A percentile compares a stretch with the other conserved stretches of the same genome.
Evolutionary conservation across 2,113 vertebrate species (phyloP).

Genomic region (Zeus faber): DNA sequence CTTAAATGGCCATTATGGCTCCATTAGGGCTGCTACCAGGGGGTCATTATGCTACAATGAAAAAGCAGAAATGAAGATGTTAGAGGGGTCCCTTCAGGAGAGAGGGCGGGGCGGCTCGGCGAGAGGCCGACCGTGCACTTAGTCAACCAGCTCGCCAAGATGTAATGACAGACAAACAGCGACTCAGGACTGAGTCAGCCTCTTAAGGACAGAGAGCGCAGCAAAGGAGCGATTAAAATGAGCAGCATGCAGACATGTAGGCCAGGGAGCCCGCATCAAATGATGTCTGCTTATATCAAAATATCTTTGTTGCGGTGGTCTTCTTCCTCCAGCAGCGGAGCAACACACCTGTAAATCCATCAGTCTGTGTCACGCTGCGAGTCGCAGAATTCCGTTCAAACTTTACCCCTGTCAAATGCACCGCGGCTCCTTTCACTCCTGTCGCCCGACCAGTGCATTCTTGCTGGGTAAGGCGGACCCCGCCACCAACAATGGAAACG

Average conservation of each 20-base stretch:
- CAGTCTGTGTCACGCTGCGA: no score
- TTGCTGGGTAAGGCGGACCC: no score
- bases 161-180: slow-evolving; percentile 68
- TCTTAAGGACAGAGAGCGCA: slow-evolving; percentile 47
- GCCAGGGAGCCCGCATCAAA: no score
- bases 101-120: slow-evolving; percentile 12
- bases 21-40: slow-evolving; percentile 69
- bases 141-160: slow-evolving; percentile 63
- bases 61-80: slow-evolving; percentile 67
- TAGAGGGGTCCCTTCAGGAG: slow-evolving; percentile 64
- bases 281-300: no score
- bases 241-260: slow-evolving; percentile 35
- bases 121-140: slow-evolving; percentile 58
- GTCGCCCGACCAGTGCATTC: no score
- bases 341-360: no score
- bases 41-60: slow-evolving; percentile 66
- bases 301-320: no score
- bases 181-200: slow-evolving; percentile 52
- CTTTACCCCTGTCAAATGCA: no score
- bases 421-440: no score
- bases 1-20: slow-evolving; percentile 74
- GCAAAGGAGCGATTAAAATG: slow-evolving; percentile 47
- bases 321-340: no score
- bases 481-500: no score
- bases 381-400: no score